Evolutionary conservation across 2,113 vertebrate genomes (phyloP).

Genomic region (Pygoscelis adeliae): DNA sequence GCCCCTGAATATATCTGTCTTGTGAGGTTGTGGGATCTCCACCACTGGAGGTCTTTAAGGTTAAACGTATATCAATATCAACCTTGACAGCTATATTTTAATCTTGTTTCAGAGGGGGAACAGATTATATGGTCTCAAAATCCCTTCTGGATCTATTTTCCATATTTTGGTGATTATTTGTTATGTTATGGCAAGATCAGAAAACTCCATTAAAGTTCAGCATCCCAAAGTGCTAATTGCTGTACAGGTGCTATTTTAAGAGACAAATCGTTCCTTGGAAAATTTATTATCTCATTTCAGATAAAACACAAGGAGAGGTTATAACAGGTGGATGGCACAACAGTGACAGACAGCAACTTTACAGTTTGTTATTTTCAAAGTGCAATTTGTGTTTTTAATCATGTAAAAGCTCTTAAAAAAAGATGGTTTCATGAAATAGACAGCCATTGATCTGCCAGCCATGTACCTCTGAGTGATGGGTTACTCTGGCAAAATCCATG

Average conservation of each 20-base stretch:
- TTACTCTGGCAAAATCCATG: neutral
- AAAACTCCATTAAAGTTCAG: neutral
- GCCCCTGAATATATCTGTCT: neutral
- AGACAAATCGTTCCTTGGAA: neutral
- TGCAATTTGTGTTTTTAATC: conserved; percentile 16
- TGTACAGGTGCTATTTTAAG: neutral
- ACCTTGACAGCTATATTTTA: neutral
- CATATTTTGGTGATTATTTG: neutral
- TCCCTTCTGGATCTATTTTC: neutral
- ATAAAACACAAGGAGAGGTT: neutral
- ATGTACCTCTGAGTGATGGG: neutral
- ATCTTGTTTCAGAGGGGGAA: neutral
- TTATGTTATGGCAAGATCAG: neutral
- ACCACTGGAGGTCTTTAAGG: neutral
- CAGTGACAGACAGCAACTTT: neutral
- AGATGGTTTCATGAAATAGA: neutral
- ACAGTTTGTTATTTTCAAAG: conserved; percentile 15
- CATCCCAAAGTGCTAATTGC: neutral
- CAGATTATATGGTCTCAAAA: neutral
- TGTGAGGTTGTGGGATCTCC: neutral
- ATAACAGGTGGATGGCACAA: neutral
- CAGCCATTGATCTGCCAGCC: neutral
- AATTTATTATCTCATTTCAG: conserved; percentile 17
- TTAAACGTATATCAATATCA: neutral
- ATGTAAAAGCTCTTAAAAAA: neutral